Evolutionary conservation across 2,888 invertebrate genomes (phyloP), one percentile per base, ranked within the genome.

Genomic region (Prosapia bicincta): DNA sequence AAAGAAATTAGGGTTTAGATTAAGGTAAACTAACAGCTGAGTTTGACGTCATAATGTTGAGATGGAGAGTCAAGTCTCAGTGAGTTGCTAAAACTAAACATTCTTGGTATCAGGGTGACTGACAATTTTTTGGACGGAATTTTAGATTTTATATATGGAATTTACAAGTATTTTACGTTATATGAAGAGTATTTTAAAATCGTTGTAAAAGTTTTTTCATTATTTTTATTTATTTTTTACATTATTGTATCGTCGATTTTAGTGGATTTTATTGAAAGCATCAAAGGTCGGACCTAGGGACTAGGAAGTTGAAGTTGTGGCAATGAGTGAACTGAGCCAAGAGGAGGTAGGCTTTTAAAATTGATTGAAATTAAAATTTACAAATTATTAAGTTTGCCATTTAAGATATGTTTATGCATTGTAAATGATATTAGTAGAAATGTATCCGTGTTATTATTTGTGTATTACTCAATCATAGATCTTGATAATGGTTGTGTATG

Each of bases 311-410:
- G 54, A 54, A 54, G 54, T 54, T 54, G 54, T 28, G 43, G 81
- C 76, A 78, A 94, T 94, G 93, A 93, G 93, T 87, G 95, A 95
- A 89, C 88, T 95, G 82, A 93, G 92, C 84, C 94, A 93, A 85
- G 95, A 95, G 87, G 95, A 95, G 92, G 95, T 93, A 87, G 90
- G 91, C 87, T 23, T 69, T 71, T n/a, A n/a, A n/a, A n/a, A n/a
- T n/a, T 9, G 65, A 26, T 66, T 68, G 30, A 74, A 66, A 70
- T 54, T 43, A 32, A 28, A 26, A 32, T 43, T 69, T 68, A 24
- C 28, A 20, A 32, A 38, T 7, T 23, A 30, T 54, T 10, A 65
- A n/a, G n/a, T n/a, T n/a, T n/a, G n/a, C n/a, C n/a, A n/a, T 30
- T 67, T 6, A 26, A 66, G 23, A 3, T 26, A 23, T 66, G 3